Percentiles rank a stretch among this genome's conserved stretches.
Conservation (phyloP, 1,140 invertebrate genomes). For the Pogonomyrmex californicus region DNA sequence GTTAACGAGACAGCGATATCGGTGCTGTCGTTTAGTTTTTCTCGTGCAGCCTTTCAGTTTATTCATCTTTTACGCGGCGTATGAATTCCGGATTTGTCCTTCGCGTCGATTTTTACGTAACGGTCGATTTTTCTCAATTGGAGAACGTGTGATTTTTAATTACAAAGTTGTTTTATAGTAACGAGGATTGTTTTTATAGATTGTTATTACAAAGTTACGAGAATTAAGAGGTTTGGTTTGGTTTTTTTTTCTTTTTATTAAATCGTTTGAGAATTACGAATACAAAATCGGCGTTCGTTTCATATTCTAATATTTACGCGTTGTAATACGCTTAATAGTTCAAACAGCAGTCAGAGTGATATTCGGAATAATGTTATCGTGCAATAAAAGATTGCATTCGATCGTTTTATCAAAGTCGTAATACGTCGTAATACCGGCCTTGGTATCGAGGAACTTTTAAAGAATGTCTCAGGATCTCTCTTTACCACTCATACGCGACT, state of each 20-base stretch:
- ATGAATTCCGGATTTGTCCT: background rate
- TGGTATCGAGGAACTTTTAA: background rate
- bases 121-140: background rate
- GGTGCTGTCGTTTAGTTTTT: conserved; percentile 24
- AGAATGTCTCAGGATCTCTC: background rate
- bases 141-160: background rate
- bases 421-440: background rate
- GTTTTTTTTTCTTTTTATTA: too few relatives aligned
- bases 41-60: background rate
- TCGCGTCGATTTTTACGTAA: too few relatives aligned
- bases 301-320: too few relatives aligned
- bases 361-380: background rate
- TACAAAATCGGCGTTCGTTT: too few relatives aligned
- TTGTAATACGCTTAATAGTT: background rate
- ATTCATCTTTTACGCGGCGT: background rate
- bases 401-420: background rate
- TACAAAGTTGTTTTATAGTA: background rate
- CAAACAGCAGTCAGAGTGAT: background rate
- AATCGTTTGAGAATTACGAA: too few relatives aligned
- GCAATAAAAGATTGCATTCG: background rate
- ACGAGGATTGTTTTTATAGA: background rate
- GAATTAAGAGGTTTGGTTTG: too few relatives aligned
- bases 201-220: background rate
- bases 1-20: conserved; percentile 26
- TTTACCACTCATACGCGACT: background rate